A percentile compares a stretch with the other conserved stretches of the same genome.
Evolutionary conservation across 2,113 vertebrate genomes (phyloP).

Genomic region (Jacana jacana): DNA sequence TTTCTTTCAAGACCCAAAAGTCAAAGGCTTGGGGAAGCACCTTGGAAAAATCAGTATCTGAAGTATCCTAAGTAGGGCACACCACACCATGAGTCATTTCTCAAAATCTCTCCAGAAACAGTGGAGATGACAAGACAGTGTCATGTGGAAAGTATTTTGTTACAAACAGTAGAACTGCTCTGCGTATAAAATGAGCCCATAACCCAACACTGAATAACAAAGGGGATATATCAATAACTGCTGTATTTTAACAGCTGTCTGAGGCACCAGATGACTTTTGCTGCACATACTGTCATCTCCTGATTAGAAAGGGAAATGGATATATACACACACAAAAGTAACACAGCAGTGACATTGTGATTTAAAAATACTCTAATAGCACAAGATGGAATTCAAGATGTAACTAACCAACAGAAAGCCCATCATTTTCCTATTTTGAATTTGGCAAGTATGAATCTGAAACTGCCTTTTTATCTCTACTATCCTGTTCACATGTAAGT

Average conservation of each 20-base stretch:
- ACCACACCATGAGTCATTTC: background rate
- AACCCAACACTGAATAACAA: background rate
- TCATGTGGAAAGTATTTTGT: slow-evolving; percentile 27
- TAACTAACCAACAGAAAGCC: background rate
- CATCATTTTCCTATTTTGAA: background rate
- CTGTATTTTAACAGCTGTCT: slow-evolving; percentile 2
- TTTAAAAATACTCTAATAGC: background rate
- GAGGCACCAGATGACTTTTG: background rate
- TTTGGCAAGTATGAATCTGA: background rate
- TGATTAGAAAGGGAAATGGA: background rate
- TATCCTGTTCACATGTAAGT: background rate
- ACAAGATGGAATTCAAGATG: background rate
- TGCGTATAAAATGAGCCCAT: background rate
- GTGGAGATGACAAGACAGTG: background rate
- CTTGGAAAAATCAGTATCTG: background rate
- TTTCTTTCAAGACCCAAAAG: background rate
- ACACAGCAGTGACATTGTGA: background rate
- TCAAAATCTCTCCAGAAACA: slow-evolving; percentile 5
- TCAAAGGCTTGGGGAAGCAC: background rate
- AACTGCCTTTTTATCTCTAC: background rate
- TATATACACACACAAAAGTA: background rate
- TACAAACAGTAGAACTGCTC: background rate
- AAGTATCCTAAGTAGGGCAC: background rate
- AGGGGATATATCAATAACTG: background rate
- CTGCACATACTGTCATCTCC: background rate